phyloP scores from a whole-genome alignment of 2,113 vertebrate species.

The Ophiodon elongatus region DNA sequence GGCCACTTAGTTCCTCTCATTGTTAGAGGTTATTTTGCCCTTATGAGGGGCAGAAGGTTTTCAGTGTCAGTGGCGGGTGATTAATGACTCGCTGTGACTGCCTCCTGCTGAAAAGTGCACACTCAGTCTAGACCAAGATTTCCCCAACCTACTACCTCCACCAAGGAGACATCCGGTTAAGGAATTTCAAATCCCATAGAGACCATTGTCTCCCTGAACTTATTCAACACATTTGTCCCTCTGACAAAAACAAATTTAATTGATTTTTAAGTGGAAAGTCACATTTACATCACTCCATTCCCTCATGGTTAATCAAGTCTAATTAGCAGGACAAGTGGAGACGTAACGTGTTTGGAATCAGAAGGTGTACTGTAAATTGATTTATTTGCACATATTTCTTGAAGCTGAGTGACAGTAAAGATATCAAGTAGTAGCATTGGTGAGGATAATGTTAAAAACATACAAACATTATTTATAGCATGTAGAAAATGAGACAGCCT shows the following conservation, averaged over 20 bases:
- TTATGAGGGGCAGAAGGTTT: conserved; percentile 84
- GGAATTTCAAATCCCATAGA: conserved; percentile 57
- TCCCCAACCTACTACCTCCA: conserved; percentile 69
- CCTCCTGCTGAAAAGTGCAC: conserved; percentile 82
- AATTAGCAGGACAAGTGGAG: conserved; percentile 52
- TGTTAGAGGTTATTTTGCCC: conserved; percentile 84
- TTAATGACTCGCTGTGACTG: conserved; percentile 82
- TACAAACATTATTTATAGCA: conserved; percentile 88
- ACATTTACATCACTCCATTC: conserved; percentile 57
- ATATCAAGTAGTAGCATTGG: conserved; percentile 64
- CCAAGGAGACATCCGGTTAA: conserved; percentile 66
- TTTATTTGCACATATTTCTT: conserved; percentile 25
- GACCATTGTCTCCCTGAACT: conserved; percentile 66
- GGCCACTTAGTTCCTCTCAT: conserved; percentile 82
- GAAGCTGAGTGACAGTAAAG: background rate
- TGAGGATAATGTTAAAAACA: conserved; percentile 79
- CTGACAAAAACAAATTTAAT: conserved; percentile 60
- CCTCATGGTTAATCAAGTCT: conserved; percentile 63
- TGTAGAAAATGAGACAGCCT: conserved; percentile 67
- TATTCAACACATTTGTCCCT: conserved; percentile 66
- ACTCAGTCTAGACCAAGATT: conserved; percentile 78
- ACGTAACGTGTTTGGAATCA: conserved; percentile 20
- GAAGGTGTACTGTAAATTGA: conserved; percentile 6
- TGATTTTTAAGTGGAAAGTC: conserved; percentile 74
- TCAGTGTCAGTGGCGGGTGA: conserved; percentile 82